phyloP scores from a whole-genome alignment of 2,797 vertebrate genomes.

The Fringilla coelebs region DNA sequence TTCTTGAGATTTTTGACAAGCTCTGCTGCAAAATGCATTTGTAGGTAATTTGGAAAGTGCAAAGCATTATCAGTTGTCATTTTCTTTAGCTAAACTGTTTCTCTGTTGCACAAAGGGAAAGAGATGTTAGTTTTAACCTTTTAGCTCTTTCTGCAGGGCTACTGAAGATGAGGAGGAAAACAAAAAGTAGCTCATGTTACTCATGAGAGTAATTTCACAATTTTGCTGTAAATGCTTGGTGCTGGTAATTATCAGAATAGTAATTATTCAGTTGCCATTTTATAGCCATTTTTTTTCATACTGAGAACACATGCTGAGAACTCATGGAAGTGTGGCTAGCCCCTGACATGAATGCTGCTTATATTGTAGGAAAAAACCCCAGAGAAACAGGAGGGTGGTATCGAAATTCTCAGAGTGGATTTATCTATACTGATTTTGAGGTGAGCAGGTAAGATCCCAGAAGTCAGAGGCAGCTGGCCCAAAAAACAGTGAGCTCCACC shows the following conservation, averaged over 20 bases:
- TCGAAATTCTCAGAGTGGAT: not conserved
- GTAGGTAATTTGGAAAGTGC: not conserved
- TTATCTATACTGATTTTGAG: not conserved
- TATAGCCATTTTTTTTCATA: not conserved
- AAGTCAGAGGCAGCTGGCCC: not conserved
- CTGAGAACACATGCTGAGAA: too few species aligned
- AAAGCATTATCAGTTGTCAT: not conserved
- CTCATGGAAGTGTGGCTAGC: not conserved
- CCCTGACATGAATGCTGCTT: not conserved
- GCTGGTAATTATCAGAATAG: not conserved
- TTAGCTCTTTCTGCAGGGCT: not conserved
- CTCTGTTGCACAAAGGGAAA: not conserved
- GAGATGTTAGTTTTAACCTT: not conserved
- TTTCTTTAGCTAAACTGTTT: not conserved
- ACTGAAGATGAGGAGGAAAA: not conserved
- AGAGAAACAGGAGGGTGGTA: not conserved
- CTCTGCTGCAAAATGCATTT: not conserved
- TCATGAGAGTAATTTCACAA: not conserved
- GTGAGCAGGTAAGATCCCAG: not conserved
- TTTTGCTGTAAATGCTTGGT: not conserved
- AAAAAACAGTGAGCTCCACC: not conserved
- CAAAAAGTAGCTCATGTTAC: fast-evolving
- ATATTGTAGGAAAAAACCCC: not conserved
- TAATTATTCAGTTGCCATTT: not conserved
- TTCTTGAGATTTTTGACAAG: not conserved